These are phyloP conservation scores for Nanorana parkeri DNA, from an alignment of 2,113 vertebrate species.

Conservation along the genomic window DNA sequence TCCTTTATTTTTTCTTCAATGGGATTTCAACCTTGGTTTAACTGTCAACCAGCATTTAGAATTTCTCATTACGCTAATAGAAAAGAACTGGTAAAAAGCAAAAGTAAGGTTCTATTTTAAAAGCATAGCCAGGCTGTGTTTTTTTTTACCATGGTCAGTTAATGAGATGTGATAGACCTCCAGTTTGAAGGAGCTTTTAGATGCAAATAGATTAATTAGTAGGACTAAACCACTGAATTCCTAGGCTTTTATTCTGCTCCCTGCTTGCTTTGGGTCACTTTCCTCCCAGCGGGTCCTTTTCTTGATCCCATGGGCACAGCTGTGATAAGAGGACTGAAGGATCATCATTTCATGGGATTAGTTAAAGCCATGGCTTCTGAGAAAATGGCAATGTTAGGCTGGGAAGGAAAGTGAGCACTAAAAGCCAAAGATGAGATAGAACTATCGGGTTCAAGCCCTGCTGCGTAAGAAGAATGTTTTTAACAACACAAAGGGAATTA, in stretches of 20 bases:
- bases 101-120: background rate
- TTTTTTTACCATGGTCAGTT: background rate
- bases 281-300: conserved; percentile 41
- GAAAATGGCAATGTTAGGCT: conserved; percentile 35
- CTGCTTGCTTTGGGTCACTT: conserved; percentile 32
- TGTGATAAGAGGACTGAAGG: conserved; percentile 46
- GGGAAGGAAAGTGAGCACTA: conserved; percentile 34
- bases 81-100: no score
- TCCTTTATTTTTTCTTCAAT: no score
- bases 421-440: conserved; percentile 15
- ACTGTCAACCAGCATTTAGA: no score
- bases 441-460: conserved; percentile 23
- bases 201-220: conserved; percentile 50
- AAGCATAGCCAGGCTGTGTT: background rate
- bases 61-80: no score
- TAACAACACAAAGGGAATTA: conserved; percentile 52
- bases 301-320: conserved; percentile 44
- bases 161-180: conserved; percentile 31
- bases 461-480: conserved; percentile 48
- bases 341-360: conserved; percentile 56
- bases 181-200: conserved; percentile 29
- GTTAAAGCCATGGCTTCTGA: conserved; percentile 41
- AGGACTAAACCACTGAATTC: conserved; percentile 28
- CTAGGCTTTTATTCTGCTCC: conserved; percentile 18
- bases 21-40: no score